Evolutionary conservation across 2,888 invertebrate species (phyloP), one percentile per base, ranked within the genome.

Genomic region (Thereva unica): DNA sequence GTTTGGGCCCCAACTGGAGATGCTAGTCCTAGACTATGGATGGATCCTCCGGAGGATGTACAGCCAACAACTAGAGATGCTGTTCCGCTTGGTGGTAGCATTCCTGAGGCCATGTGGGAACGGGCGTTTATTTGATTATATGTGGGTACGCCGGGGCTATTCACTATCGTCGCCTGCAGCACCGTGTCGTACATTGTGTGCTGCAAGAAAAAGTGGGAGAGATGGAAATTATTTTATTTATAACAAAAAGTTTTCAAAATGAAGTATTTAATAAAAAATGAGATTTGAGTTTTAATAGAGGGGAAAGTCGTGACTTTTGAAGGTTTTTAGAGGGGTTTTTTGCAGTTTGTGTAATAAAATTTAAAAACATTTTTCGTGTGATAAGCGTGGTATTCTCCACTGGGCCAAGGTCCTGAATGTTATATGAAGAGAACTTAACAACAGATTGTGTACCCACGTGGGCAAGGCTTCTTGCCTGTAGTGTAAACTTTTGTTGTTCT

Each of bases 121-220:
- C 78, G 78, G 67, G 78, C 71, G 68, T 74, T 79, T 72, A 79
- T 77, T 75, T 80, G 80, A 75, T 78, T 80, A 74, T 78, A 80
- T 72, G 78, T 75, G 75, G 78, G 73, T 71, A 77, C 74, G 38
- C 68, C 64, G 6, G 69, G 47, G 64, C 66, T 68, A 42, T 68
- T 70, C 7, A 66, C 66, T 40, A 69, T 68, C 61, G 67, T 68
- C 4, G 70, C 59, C 57, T 70, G 68, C 42, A 70, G 57, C 8
- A 65, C 57, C 3, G 67, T 67, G 9, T 67, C 69, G 67, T 68
- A 69, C 9, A 64, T 67, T 49, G 50, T 63, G 23, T 66, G 69
- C 69, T 69, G 56, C 7, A 52, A 53, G 61, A 9, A n/a, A 35
- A n/a, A n/a, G n/a, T n/a, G n/a, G n/a, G n/a, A 37, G 37, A 55